A percentile compares a stretch with the other conserved stretches of the same genome.
phyloP scores from a whole-genome alignment of 1,140 invertebrate species.

The Nasonia longicornis region DNA sequence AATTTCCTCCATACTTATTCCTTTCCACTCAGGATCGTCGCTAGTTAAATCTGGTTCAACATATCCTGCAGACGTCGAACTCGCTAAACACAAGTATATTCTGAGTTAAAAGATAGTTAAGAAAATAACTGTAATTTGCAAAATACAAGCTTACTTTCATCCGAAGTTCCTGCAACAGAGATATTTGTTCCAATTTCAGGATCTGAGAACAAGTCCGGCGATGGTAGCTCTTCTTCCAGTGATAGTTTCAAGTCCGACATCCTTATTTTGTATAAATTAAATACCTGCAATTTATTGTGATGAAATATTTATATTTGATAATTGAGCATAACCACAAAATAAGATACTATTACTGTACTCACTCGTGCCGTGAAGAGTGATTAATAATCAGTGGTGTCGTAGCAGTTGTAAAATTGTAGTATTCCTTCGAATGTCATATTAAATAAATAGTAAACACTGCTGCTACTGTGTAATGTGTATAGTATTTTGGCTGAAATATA shows the following conservation, averaged over 20 bases:
- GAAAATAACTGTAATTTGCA: background rate
- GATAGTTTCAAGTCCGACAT: constrained; percentile 55
- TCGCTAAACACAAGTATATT: constrained; percentile 49
- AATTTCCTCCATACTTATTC: constrained; percentile 65
- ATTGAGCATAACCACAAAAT: background rate
- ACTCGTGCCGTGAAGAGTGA: no score
- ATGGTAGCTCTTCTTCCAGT: constrained; percentile 55
- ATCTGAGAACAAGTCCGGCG: constrained; percentile 58
- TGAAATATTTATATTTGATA: background rate
- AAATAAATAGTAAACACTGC: background rate
- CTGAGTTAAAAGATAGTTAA: background rate
- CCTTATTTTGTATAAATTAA: background rate
- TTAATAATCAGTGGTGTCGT: background rate
- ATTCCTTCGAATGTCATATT: background rate
- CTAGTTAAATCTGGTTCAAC: constrained; percentile 56
- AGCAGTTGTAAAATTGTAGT: background rate
- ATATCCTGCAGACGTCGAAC: constrained; percentile 50
- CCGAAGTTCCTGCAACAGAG: constrained; percentile 41
- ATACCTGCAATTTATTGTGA: background rate
- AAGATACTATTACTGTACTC: no score
- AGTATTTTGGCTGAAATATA: background rate
- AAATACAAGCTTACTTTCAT: constrained; percentile 47
- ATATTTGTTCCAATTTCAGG: constrained; percentile 47
- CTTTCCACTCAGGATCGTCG: constrained; percentile 63
- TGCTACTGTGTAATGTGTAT: background rate